phyloP scores from a whole-genome alignment of 2,888 invertebrate species.

The Altica lythri region DNA sequence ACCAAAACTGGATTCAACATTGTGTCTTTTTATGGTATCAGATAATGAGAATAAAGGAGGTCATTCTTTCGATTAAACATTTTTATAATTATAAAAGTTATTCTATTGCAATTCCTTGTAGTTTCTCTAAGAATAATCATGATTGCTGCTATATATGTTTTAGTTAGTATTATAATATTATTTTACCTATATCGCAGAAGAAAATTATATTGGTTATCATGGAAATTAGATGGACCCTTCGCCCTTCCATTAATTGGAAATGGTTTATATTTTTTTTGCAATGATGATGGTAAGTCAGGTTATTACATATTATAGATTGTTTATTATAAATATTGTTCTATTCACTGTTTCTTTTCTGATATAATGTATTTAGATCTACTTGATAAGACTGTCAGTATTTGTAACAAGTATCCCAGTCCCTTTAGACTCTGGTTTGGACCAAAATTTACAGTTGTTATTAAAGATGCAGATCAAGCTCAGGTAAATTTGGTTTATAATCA shows the following conservation, averaged over 20 bases:
- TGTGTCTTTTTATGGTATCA: conserved; percentile 6
- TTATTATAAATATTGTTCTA: background rate
- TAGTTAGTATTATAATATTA: background rate
- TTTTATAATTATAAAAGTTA: background rate
- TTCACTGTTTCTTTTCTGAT: background rate
- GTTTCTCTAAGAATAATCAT: background rate
- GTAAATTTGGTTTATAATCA: too few relatives aligned
- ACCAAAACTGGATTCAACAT: too few relatives aligned
- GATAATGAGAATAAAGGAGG: conserved; percentile 2
- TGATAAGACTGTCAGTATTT: conserved; percentile 28
- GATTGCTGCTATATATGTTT: background rate
- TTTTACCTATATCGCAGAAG: conserved; percentile 26
- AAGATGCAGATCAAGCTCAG: conserved; percentile 39
- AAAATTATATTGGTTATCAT: conserved; percentile 33
- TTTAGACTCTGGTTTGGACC: conserved; percentile 43
- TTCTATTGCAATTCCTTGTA: background rate
- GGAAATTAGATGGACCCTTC: conserved; percentile 38
- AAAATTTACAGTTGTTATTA: conserved; percentile 37
- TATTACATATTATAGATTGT: conserved; percentile 2
- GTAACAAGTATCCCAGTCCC: conserved; percentile 35
- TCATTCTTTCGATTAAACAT: background rate
- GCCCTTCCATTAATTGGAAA: conserved; percentile 42
- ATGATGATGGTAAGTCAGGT: conserved; percentile 37
- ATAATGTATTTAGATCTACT: conserved; percentile 34
- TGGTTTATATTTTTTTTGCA: conserved; percentile 36